These are phyloP conservation scores for Colius striatus DNA, from an alignment of 2,113 vertebrate genomes.

Conservation along the genomic window DNA sequence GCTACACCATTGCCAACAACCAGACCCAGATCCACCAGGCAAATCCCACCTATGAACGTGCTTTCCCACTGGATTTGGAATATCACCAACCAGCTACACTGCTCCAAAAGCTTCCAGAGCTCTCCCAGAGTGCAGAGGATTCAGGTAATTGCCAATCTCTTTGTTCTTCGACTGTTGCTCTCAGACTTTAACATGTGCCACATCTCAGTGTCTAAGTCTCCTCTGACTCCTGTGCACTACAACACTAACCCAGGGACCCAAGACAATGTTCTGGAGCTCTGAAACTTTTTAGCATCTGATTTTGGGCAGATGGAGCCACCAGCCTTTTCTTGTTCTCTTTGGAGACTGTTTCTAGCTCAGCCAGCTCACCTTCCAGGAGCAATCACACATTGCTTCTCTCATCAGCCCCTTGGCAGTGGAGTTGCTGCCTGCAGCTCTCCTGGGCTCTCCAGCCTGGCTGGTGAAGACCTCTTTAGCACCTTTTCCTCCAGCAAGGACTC, in stretches of 20 bases:
- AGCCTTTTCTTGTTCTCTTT: not conserved
- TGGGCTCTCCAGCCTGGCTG: not conserved
- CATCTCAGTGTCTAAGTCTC: not conserved
- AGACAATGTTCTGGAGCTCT: not conserved
- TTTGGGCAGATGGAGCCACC: not conserved
- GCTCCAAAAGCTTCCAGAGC: conserved; percentile 86
- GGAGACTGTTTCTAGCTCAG: not conserved
- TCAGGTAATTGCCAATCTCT: conserved; percentile 74
- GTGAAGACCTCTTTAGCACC: not conserved
- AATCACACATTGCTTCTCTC: not conserved
- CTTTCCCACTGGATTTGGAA: conserved; percentile 88
- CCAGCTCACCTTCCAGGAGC: conserved; percentile 1
- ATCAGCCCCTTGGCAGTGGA: not conserved
- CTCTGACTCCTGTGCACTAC: not conserved
- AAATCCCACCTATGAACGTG: conserved; percentile 88
- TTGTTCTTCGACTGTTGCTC: not conserved
- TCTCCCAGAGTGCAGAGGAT: conserved; percentile 89
- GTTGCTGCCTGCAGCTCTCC: not conserved
- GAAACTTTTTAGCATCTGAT: not conserved
- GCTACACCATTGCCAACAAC: conserved; percentile 87
- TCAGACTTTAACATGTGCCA: not conserved
- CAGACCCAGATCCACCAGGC: conserved; percentile 80
- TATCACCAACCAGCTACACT: conserved; percentile 87
- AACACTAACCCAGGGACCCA: not conserved
- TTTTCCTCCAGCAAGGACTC: not conserved